Base-by-base conservation (phyloP, 2,888 invertebrate species). In the Agonopterix alstromeriana region DNA sequence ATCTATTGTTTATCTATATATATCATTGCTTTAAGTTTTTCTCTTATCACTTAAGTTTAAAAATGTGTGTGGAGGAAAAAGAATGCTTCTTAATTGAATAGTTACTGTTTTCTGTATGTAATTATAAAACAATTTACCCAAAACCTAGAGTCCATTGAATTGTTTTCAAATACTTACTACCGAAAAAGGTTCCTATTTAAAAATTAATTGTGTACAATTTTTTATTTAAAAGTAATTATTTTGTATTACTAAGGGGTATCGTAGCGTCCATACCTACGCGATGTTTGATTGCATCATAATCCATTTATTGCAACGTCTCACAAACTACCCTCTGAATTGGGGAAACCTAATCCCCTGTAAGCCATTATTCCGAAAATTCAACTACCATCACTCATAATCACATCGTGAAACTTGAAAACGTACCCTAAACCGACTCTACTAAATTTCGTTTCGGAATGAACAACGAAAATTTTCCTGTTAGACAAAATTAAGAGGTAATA, bases 281-380 rank as follows among this genome's bases (percentile, higher is more conserved):
- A 69, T 67, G 65, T 75, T 73, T 73, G 80, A 83, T 84, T 81
- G 82, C 77, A 80, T 77, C 78, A 81, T 82, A 82, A 82, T 81
- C 77, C 78, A 76, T 77, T 84, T 82, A 82, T 72, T 74, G 77
- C 76, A 73, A 67, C 73, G 77, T 80, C 79, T 79, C 79, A 70
- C 71, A 70, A 72, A 66, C 66, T 65, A 64, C 68, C 71, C 58
- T 71, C 65, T 65, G 74, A 71, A 74, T 75, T 71, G 79, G 79
- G 83, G 81, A 80, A 86, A 84, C 84, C 82, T 83, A 86, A 87
- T 86, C 84, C 82, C 80, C 70, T 71, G 74, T 70, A 73, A 71
- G 80, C 82, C 77, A 84, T 86, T 85, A 87, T 80, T 82, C 79
- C 77, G 74, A 80, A 81, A 81, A 76, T 76, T 73, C 73, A 71